Base-by-base conservation (phyloP, 2,888 invertebrate species). In the Hyppa rectilinea region DNA sequence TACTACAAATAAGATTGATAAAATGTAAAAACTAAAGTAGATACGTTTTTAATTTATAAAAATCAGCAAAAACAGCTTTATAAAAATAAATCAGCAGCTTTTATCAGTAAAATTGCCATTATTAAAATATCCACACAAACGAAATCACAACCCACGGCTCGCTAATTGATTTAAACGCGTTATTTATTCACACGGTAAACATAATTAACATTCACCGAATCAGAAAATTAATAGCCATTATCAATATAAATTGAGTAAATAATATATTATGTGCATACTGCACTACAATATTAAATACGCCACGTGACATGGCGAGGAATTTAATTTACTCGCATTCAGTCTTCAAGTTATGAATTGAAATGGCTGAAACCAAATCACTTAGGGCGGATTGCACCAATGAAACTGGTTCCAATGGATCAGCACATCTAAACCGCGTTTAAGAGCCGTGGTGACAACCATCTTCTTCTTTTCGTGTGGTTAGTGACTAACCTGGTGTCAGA, bases 271-370 rank as follows among this genome's bases (percentile, higher is more conserved):
- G 40, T 59, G 58, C 61, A 75, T 61, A 56, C 66, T 75, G 66
- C 63, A 60, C 26, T 71, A 50, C 52, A 55, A 61, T 81, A 69
- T 78, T 61, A 67, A 73, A 75, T 64, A 62, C 55, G 50, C 17
- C 31, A 70, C 75, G 60, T 73, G 71, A 70, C 53, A 55, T 59
- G 52, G 69, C 53, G 7, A 43, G 64, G 75, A 81, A 82, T 81
- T 78, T 78, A 75, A 82, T 82, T n/a, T 81, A 75, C 50, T 34
- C 26, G 59, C 58, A 49, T 63, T 40, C 75, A 63, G 58, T 12
- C 31, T 70, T 72, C 36, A 67, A 50, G 23, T 65, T 66, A 56
- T 50, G 61, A 67, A 80, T 71, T 69, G n/a, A 73, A 77, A 82
- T 77, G 40, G 31, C 53, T 31, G 36, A 61, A 73, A 75, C 68